Percentiles rank a stretch among this genome's conserved stretches.
These are phyloP conservation scores for Stichopus chloronotus DNA, from an alignment of 35 echinoderm and acorn worm species.

Conservation along the genomic window DNA sequence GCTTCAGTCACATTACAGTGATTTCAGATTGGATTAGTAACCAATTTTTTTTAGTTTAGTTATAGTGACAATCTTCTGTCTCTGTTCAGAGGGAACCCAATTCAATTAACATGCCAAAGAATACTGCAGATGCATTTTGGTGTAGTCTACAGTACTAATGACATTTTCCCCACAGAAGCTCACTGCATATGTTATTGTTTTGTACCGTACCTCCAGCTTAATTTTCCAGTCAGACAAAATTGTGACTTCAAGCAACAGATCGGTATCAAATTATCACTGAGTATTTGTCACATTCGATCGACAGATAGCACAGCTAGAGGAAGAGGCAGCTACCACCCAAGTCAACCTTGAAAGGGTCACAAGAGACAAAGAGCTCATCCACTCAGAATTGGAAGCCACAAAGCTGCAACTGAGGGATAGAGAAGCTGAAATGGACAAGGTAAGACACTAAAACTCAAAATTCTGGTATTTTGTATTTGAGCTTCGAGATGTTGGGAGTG, in stretches of 20 bases:
- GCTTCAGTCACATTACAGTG: too few species aligned
- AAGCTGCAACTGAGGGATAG: constrained; percentile 83
- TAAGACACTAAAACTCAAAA: neutral
- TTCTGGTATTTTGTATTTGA: neutral
- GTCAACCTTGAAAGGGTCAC: constrained; percentile 74
- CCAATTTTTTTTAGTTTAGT: too few species aligned
- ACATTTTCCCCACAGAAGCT: too few species aligned
- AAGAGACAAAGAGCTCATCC: constrained; percentile 78
- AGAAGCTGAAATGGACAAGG: constrained; percentile 74
- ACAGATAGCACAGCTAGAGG: constrained; percentile 29
- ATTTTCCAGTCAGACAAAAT: neutral
- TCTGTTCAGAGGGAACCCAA: too few species aligned
- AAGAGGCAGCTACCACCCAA: constrained; percentile 56
- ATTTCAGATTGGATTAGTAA: too few species aligned
- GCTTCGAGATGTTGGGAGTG: neutral
- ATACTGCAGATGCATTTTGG: too few species aligned
- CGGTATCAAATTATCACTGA: too few species aligned
- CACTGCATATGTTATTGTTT: too few species aligned
- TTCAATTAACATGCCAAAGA: too few species aligned
- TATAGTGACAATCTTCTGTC: too few species aligned
- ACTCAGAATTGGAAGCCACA: constrained; percentile 77
- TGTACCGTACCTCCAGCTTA: neutral
- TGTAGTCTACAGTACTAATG: too few species aligned
- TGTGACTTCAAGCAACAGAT: neutral
- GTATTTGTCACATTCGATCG: too few species aligned